Evolutionary conservation across 2,888 invertebrate genomes (phyloP), one percentile per base, ranked within the genome.

Genomic region (Thecocarcelia acutangulata): DNA sequence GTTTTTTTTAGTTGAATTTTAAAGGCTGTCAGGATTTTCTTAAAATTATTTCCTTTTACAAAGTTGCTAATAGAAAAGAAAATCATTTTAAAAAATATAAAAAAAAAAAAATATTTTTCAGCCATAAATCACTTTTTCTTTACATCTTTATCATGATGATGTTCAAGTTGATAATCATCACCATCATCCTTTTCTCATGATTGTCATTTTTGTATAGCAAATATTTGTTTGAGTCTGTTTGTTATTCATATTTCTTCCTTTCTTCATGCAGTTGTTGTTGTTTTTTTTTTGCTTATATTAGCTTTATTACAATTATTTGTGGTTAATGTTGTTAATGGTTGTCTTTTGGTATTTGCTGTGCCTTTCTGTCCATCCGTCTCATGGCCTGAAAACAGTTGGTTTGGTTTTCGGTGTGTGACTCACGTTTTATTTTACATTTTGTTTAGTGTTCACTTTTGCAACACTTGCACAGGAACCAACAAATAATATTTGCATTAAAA

Each of bases 251-350:
- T 77, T 77, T 77, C 73, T 54, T 44, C 46, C 24, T 59, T 40
- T 15, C 37, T 58, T 3, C 33, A 33, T 33, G 4, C 9, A 1
- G 9, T 33, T 33, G 9, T 33, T 33, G 24, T 33, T 33, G 9
- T 33, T 33, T 33, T 4, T 28, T 28, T 28, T 54, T 15, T 46
- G 19, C 59, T 59, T 40, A 33, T 64, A 77, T 77, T 77, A 73
- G 73, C 72, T 74, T 69, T 73, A 69, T 81, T 69, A 73, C 69
- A 81, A 73, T 69, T 73, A 78, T 78, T 78, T 82, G 82, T 48
- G 78, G 69, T 82, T 64, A 66, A 59, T 54, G 44, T 56, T 77
- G 12, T 56, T 63, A 61, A 63, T 69, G 46, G 21, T 54, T 42
- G 56, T 33, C 33, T 33, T 9, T 33, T 5, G 33, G 33, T 5